Percentiles rank a stretch among this genome's conserved stretches.
phyloP scores from a whole-genome alignment of 2,113 vertebrate species.

The Monarcha castaneiventris region DNA sequence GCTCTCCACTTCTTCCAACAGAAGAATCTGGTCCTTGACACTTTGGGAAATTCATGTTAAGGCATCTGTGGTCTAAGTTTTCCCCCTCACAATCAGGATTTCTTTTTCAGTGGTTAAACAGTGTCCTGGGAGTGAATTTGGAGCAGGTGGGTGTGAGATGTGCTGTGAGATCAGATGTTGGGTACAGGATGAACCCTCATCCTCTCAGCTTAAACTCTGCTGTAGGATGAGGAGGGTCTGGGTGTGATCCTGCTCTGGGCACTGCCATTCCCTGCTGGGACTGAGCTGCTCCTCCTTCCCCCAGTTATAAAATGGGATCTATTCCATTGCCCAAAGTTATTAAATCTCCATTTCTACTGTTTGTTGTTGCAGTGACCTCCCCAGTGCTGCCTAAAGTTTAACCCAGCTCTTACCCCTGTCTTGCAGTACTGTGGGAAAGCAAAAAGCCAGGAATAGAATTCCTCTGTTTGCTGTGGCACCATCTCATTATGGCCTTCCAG shows the following conservation, averaged over 20 bases:
- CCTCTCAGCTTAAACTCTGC: background rate
- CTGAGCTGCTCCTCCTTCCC: background rate
- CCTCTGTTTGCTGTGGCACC: background rate
- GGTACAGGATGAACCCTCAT: background rate
- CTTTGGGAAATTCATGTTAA: background rate
- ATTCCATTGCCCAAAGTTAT: background rate
- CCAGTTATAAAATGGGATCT: rapidly evolving
- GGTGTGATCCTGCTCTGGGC: background rate
- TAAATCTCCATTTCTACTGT: background rate
- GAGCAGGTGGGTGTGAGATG: background rate
- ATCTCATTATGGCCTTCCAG: background rate
- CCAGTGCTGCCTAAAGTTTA: background rate
- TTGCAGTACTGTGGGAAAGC: background rate
- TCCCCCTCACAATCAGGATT: rapidly evolving
- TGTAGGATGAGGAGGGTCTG: background rate
- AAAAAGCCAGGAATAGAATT: background rate
- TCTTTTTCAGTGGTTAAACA: background rate
- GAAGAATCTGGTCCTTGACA: background rate
- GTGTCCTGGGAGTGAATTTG: background rate
- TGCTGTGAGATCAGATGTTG: background rate
- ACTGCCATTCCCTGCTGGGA: background rate
- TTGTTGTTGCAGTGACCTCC: background rate
- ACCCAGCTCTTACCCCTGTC: background rate
- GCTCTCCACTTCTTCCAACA: background rate
- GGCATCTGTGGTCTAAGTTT: background rate